Evolutionary conservation across 2,797 vertebrate genomes (phyloP).

Genomic region (Epinephelus coioides): DNA sequence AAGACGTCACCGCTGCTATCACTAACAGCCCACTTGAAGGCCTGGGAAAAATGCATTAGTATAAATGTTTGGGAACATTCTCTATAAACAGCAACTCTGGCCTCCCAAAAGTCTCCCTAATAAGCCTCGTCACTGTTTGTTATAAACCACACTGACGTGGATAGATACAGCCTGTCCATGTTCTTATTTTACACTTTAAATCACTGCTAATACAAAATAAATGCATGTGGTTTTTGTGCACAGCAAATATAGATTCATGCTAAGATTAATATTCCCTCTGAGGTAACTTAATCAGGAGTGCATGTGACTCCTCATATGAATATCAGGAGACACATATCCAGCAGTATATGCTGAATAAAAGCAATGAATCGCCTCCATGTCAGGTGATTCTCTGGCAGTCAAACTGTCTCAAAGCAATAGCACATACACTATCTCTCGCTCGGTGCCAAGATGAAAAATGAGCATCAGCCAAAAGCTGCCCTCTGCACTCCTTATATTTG

Average conservation of each 20-base stretch:
- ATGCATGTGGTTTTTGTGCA: neutral
- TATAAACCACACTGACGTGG: neutral
- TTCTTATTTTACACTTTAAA: neutral
- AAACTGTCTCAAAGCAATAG: neutral
- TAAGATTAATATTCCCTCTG: neutral
- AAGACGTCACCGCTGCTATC: conserved; percentile 5
- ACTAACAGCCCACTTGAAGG: neutral
- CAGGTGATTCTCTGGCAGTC: conserved; percentile 6
- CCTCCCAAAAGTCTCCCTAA: conserved; percentile 30
- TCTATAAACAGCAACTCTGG: conserved; percentile 34
- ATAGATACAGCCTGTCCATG: neutral
- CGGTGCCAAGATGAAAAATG: neutral
- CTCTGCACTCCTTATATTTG: neutral
- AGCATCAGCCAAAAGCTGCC: neutral
- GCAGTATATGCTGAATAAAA: neutral
- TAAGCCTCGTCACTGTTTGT: conserved; percentile 8
- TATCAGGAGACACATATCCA: conserved; percentile 4
- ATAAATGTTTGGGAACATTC: conserved; percentile 55
- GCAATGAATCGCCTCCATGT: neutral
- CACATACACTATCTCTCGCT: neutral
- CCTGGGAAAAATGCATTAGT: conserved; percentile 1
- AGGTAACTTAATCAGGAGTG: neutral
- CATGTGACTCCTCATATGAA: conserved; percentile 6
- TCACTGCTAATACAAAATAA: neutral
- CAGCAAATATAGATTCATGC: neutral